Evolutionary conservation across 2,797 vertebrate species (phyloP).

Genomic region (Lemur catta): DNA sequence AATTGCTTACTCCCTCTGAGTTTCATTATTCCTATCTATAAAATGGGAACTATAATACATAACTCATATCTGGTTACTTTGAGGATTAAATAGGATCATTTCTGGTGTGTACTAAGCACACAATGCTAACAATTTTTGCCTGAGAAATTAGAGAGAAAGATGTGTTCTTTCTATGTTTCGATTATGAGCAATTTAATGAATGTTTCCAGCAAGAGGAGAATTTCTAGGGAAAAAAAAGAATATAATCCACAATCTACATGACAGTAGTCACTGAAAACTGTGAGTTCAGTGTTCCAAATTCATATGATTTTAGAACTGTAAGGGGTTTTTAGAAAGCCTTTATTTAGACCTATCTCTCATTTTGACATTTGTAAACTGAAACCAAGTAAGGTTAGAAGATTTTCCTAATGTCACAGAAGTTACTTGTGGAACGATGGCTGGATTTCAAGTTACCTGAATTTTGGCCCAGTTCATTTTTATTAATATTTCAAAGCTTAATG

Average conservation of each 20-base stretch:
- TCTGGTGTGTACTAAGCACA: neutral
- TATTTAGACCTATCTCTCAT: slow-evolving; percentile 20
- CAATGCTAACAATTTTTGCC: neutral
- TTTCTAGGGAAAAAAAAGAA: neutral
- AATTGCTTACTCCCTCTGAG: neutral
- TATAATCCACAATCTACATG: neutral
- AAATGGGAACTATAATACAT: neutral
- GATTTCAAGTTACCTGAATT: neutral
- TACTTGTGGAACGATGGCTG: slow-evolving; percentile 24
- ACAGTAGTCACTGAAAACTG: neutral
- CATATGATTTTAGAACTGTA: neutral
- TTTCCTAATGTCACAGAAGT: neutral
- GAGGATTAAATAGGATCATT: neutral
- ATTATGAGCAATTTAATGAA: neutral
- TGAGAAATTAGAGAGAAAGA: neutral
- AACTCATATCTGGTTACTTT: neutral
- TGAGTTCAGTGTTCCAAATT: slow-evolving; percentile 14
- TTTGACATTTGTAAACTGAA: slow-evolving; percentile 42
- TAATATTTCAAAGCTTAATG: slow-evolving; percentile 38
- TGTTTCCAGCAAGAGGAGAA: neutral
- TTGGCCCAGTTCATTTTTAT: slow-evolving; percentile 38
- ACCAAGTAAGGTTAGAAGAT: slow-evolving; percentile 23
- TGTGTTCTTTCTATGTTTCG: neutral
- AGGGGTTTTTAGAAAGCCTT: neutral
- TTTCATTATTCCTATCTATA: neutral